A percentile compares a stretch with the other conserved stretches of the same genome.
phyloP scores from a whole-genome alignment of 2,888 invertebrate genomes.

The Nephrotoma guestfalica region DNA sequence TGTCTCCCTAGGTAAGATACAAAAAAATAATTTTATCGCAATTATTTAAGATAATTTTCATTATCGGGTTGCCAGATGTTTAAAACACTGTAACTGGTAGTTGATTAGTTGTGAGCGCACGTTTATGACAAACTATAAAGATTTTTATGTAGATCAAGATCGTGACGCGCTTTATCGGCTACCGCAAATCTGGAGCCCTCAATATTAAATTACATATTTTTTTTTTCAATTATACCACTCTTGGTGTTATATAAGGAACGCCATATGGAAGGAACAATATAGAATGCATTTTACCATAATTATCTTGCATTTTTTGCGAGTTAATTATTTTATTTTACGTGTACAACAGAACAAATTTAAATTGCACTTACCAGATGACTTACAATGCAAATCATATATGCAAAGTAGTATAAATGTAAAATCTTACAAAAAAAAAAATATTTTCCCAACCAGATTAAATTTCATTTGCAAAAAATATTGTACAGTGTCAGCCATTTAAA shows the following conservation, averaged over 20 bases:
- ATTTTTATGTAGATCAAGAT: not conserved
- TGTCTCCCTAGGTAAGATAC: not conserved
- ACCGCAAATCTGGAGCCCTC: not conserved
- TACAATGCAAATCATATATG: not conserved
- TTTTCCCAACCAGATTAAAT: not conserved
- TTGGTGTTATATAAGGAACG: not conserved
- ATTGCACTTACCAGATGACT: not conserved
- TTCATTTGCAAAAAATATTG: not conserved
- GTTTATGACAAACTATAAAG: not conserved
- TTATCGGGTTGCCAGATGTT: not conserved
- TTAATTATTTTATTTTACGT: not conserved
- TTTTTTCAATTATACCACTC: not conserved
- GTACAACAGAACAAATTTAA: not conserved
- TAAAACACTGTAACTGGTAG: not conserved
- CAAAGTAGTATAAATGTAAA: not conserved
- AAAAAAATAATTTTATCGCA: not conserved
- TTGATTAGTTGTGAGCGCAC: no score
- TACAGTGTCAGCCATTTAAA: not conserved
- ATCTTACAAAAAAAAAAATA: not conserved
- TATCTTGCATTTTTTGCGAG: not conserved
- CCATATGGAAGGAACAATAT: not conserved
- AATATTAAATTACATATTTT: not conserved
- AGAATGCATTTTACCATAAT: not conserved
- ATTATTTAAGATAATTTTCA: not conserved
- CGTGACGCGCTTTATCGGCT: not conserved